Percentiles rank a stretch among this genome's conserved stretches.
Evolutionary conservation across 2,888 invertebrate species (phyloP).

Genomic region (Acleris holmiana): DNA sequence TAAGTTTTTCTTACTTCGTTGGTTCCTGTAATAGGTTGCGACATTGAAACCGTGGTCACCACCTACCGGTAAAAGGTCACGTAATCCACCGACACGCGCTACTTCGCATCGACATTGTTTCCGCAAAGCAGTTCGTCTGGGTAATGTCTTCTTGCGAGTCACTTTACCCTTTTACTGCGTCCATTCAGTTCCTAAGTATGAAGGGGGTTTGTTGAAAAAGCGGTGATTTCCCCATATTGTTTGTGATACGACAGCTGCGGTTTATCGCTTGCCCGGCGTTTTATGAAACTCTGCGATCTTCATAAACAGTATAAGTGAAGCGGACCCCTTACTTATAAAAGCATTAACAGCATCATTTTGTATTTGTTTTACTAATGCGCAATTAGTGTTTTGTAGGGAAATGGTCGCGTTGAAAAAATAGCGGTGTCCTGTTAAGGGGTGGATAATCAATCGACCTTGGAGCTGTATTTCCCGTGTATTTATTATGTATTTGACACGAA

Average conservation of each 20-base stretch:
- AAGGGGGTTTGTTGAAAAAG: constrained; percentile 43
- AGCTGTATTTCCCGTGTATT: too few relatives aligned
- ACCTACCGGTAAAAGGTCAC: background rate
- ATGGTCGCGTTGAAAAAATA: background rate
- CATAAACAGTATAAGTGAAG: constrained; percentile 53
- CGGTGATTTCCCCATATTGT: constrained; percentile 44
- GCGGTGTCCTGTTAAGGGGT: too few relatives aligned
- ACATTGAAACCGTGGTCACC: too few relatives aligned
- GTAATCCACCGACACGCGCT: constrained; percentile 3
- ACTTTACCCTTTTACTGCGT: constrained; percentile 35
- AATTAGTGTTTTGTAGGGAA: background rate
- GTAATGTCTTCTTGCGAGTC: constrained; percentile 35
- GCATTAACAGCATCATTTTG: constrained; percentile 20
- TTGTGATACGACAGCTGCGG: constrained; percentile 54
- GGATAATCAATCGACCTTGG: too few relatives aligned
- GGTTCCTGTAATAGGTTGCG: too few relatives aligned
- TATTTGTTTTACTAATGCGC: constrained; percentile 1
- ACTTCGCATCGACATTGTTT: constrained; percentile 29
- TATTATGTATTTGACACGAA: too few relatives aligned
- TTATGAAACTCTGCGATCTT: constrained; percentile 57
- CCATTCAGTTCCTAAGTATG: constrained; percentile 34
- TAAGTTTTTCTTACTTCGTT: too few relatives aligned
- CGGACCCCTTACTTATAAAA: constrained; percentile 30
- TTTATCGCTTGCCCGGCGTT: constrained; percentile 53
- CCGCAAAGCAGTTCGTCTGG: constrained; percentile 27